phyloP scores from a whole-genome alignment of 2,113 vertebrate genomes.

The Plecotus auritus region DNA sequence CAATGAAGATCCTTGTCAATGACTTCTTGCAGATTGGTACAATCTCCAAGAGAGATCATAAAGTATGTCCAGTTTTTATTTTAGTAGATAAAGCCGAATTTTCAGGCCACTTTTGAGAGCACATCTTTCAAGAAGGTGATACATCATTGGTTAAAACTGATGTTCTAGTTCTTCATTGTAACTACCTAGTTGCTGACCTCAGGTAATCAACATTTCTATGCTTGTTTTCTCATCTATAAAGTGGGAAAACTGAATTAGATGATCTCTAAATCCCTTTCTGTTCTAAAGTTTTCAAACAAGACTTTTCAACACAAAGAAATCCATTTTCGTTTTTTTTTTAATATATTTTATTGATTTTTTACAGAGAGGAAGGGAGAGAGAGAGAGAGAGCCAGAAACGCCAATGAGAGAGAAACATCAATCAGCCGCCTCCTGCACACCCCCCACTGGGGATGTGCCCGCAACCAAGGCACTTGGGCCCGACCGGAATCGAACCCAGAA shows the following conservation, averaged over 20 bases:
- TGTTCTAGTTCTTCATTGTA: neutral
- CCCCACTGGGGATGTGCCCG: no score
- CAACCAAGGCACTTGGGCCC: no score
- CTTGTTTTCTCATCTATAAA: constrained; percentile 12
- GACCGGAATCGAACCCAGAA: no score
- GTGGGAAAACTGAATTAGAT: neutral
- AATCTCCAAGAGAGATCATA: neutral
- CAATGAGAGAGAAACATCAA: no score
- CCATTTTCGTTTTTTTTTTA: neutral
- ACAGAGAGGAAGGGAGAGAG: no score
- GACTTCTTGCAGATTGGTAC: neutral
- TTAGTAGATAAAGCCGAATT: neutral
- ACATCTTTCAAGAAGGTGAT: neutral
- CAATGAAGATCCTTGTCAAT: neutral
- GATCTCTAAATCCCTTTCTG: neutral
- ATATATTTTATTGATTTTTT: no score
- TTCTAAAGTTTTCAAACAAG: neutral
- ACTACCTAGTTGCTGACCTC: neutral
- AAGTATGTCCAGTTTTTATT: neutral
- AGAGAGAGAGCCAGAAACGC: no score
- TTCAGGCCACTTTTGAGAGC: neutral
- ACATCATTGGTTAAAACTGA: neutral
- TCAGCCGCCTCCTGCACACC: no score
- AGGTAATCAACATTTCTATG: neutral
- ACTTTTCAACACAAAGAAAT: neutral